Conservation (phyloP, 2,113 vertebrate genomes). For the Elaphurus davidianus region DNA sequence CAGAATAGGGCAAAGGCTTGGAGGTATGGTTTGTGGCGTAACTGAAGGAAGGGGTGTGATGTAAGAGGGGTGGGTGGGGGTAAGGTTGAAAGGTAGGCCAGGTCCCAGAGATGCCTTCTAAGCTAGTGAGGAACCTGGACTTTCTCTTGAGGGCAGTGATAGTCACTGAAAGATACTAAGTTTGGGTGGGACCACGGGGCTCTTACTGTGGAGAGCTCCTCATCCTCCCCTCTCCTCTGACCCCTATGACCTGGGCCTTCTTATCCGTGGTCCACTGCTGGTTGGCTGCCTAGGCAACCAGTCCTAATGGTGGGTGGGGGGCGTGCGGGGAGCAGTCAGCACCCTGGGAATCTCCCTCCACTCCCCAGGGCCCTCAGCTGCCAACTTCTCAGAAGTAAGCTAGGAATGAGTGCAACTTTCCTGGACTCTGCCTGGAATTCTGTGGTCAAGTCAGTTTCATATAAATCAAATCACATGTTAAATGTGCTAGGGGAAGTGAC, state of each 20-base stretch:
- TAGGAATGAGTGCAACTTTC: not conserved
- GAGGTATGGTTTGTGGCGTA: not conserved
- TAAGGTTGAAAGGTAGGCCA: not conserved
- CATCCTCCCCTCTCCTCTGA: not conserved
- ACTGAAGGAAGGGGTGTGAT: not conserved
- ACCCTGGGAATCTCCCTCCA: not conserved
- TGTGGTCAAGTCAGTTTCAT: not conserved
- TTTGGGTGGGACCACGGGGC: not conserved
- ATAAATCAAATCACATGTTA: not conserved
- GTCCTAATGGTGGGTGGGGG: not conserved
- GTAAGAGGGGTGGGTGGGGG: not conserved
- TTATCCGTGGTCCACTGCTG: not conserved
- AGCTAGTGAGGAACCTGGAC: not conserved
- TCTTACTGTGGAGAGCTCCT: not conserved
- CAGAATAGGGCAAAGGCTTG: not conserved
- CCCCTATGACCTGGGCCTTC: not conserved
- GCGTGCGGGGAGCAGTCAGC: not conserved
- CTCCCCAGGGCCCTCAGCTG: not conserved
- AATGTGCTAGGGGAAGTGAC: not conserved
- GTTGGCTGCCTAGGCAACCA: not conserved
- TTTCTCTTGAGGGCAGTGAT: not conserved
- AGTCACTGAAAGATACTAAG: not conserved
- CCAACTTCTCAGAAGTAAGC: not conserved
- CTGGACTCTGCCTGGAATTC: not conserved
- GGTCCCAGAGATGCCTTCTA: not conserved